Base-by-base conservation (phyloP, 2,113 vertebrate genomes). In the Petrocephalus zakoni region DNA sequence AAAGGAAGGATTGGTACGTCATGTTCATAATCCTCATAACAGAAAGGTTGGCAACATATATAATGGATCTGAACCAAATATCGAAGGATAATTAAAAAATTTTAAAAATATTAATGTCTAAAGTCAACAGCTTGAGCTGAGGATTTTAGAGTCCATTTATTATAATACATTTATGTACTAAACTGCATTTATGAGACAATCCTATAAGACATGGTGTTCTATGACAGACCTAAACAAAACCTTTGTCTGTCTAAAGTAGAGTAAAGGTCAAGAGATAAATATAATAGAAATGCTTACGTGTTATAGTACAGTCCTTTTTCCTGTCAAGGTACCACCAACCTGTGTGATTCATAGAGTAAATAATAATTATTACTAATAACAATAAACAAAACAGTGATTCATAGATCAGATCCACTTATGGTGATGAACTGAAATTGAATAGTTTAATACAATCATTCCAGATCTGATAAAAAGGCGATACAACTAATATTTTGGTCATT, bases 351-450 rank as follows among this genome's bases (percentile, higher is more conserved):
- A 56, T 56, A 21, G 13, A 19, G 55, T 17, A 19, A 56, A 56
- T 56, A 56, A 85, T 90, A 46, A 46, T 90, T 82, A 51, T 87
- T 58, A 58, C 2, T 58, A 21, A 58, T 58, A 58, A 2, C 21
- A 21, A 17, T 21, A 58, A 58, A 58, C 17, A 22, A 9, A 58
- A 4, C 55, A 58, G 8, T 58, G 55, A 58, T 58, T 58, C 55
- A 58, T 58, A 5, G 55, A 21, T 21, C 55, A 58, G 1, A 58
- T 58, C 55, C 21, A 58, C 17, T 58, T 58, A 2, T 58, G 55
- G 55, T 58, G 2, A 58, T 21, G 19, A 21, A 58, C 21, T 58
- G 19, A 0, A 21, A 21, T 21, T 58, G 1, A 22, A 58, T 22
- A 58, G 5, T 58, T 2, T 3, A 58, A 58, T 58, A 21, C 2